phyloP scores from a whole-genome alignment of 2,888 invertebrate species.

The Diaprepes abbreviatus region DNA sequence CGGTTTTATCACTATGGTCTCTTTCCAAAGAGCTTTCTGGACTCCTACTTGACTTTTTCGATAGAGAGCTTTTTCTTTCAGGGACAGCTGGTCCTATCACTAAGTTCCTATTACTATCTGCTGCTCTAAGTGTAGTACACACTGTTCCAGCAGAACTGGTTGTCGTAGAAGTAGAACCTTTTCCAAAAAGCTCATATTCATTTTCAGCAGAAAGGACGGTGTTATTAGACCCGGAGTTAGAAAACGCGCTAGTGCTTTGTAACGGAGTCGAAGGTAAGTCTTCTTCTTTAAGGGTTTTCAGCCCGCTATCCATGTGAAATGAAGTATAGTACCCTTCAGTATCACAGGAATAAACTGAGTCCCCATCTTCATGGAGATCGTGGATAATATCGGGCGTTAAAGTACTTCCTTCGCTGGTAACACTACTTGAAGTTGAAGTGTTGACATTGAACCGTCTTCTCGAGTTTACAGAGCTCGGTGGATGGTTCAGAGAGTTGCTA shows the following conservation, averaged over 20 bases:
- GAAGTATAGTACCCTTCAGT: conserved; percentile 98
- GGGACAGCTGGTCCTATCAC: conserved; percentile 83
- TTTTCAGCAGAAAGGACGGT: conserved; percentile 83
- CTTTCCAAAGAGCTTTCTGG: conserved; percentile 69
- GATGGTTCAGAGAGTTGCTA: conserved; percentile 76
- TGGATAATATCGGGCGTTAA: conserved; percentile 87
- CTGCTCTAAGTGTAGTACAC: conserved; percentile 84
- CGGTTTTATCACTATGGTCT: conserved; percentile 64
- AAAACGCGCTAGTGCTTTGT: conserved; percentile 79
- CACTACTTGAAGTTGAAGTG: conserved; percentile 85
- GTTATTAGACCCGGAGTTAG: conserved; percentile 77
- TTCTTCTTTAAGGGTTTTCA: conserved; percentile 86
- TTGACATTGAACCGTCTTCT: conserved; percentile 75
- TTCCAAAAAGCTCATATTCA: conserved; percentile 92
- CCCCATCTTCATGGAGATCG: conserved; percentile 85
- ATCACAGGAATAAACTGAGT: conserved; percentile 95
- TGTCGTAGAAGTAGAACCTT: conserved; percentile 91
- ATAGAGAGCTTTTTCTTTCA: conserved; percentile 84
- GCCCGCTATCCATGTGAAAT: conserved; percentile 95
- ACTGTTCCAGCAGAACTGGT: conserved; percentile 93
- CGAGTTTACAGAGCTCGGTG: conserved; percentile 78
- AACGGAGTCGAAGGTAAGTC: conserved; percentile 81
- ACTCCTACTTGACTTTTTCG: conserved; percentile 69
- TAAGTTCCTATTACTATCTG: conserved; percentile 75
- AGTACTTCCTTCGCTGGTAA: conserved; percentile 84